Conservation (phyloP, 2,888 invertebrate genomes). For the Meiosimyza decipiens region DNA sequence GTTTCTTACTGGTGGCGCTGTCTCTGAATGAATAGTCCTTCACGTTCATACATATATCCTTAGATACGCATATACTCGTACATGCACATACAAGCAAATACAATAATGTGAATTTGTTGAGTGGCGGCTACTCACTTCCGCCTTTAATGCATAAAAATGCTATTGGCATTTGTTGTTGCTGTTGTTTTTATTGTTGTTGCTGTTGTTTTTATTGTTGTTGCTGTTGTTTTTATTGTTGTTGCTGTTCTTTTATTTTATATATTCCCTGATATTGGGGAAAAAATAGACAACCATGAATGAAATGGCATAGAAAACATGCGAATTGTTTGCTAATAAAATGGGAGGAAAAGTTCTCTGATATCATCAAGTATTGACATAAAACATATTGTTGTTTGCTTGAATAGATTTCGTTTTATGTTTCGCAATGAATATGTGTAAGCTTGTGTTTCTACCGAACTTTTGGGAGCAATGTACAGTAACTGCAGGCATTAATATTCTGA, state of each 20-base stretch:
- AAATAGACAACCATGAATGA: slow-evolving; percentile 21
- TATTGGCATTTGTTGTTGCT: slow-evolving; percentile 10
- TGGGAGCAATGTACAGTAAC: no score
- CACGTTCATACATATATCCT: slow-evolving; percentile 1
- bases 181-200: neutral
- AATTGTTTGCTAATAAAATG: slow-evolving; percentile 25
- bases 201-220: neutral
- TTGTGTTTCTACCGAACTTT: no score
- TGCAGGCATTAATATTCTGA: no score
- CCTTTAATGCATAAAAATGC: slow-evolving; percentile 43
- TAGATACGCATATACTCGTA: neutral
- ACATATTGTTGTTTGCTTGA: no score
- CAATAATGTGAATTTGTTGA: slow-evolving; percentile 47
- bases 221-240: slow-evolving; percentile 1
- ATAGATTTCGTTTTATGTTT: no score
- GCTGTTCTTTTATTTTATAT: slow-evolving; percentile 14
- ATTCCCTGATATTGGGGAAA: neutral
- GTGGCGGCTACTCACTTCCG: slow-evolving; percentile 45
- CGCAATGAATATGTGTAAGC: no score
- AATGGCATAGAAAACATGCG: slow-evolving; percentile 20
- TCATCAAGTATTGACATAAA: no score
- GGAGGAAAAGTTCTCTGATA: neutral
- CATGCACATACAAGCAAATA: slow-evolving; percentile 28
- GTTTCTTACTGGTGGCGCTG: neutral
- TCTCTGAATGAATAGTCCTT: neutral